A percentile compares a stretch with the other conserved stretches of the same genome.
Conservation (phyloP, 2,888 invertebrate species). For the Drosophila emarginata region DNA sequence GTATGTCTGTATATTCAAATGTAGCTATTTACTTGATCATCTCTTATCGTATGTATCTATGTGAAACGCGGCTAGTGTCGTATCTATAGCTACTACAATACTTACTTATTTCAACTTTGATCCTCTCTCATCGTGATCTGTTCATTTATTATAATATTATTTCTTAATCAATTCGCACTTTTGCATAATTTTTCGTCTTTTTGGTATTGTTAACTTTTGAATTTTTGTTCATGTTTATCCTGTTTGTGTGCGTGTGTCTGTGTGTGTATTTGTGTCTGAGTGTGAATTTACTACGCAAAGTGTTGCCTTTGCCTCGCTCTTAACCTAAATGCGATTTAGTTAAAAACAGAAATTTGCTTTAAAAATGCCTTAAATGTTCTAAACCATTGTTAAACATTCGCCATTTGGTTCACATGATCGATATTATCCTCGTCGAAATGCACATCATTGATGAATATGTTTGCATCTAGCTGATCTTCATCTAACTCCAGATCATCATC, state of each 20-base stretch:
- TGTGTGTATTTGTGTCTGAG: conserved; percentile 8
- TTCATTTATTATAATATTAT: conserved; percentile 62
- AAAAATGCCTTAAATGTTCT: conserved; percentile 57
- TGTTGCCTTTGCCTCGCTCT: conserved; percentile 37
- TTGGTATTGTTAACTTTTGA: conserved; percentile 80
- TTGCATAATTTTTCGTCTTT: conserved; percentile 78
- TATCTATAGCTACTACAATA: conserved; percentile 65
- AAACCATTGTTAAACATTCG: conserved; percentile 80
- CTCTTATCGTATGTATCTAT: conserved; percentile 30
- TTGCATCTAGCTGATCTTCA: conserved; percentile 77
- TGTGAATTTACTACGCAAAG: conserved; percentile 21
- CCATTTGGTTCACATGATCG: conserved; percentile 81
- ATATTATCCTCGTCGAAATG: conserved; percentile 77
- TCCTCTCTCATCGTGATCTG: conserved; percentile 33
- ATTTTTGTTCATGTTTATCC: conserved; percentile 63
- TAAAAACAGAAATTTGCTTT: conserved; percentile 68
- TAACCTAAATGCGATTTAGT: conserved; percentile 64
- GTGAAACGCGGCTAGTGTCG: conserved; percentile 45
- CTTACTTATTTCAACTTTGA: conserved; percentile 42
- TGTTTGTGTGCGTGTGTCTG: conserved; percentile 23
- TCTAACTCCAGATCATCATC: conserved; percentile 77
- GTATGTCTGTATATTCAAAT: conserved; percentile 58
- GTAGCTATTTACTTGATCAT: conserved; percentile 69
- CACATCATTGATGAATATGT: conserved; percentile 81
- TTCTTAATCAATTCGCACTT: conserved; percentile 76